Percentiles rank a stretch among this genome's conserved stretches.
Conservation (phyloP, 1,140 invertebrate genomes). For the Dolichoris vasculosae region DNA sequence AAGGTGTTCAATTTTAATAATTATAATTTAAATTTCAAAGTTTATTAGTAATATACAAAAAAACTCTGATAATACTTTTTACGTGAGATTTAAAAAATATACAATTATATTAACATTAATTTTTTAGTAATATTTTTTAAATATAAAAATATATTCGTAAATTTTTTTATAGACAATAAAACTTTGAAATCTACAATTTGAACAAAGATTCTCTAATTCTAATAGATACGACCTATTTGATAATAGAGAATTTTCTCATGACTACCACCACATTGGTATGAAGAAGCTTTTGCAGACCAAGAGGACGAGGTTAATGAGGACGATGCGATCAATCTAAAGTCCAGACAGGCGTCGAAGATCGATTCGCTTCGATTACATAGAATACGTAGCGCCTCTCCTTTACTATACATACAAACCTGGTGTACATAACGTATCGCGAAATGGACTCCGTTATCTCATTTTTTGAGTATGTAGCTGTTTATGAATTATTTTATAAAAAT, state of each 20-base stretch:
- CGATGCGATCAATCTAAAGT: conserved; percentile 37
- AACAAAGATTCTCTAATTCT: neutral
- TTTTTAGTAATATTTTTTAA: too few species aligned
- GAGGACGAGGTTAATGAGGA: neutral
- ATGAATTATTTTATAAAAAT: too few species aligned
- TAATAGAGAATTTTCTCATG: conserved; percentile 38
- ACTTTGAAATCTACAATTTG: neutral
- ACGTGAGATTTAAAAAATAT: too few species aligned
- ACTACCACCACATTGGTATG: neutral
- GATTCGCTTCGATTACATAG: conserved; percentile 41
- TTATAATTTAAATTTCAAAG: too few species aligned
- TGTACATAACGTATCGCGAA: too few species aligned
- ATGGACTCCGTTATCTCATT: too few species aligned
- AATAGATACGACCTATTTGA: neutral
- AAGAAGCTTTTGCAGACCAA: conserved; percentile 25
- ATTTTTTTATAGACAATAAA: neutral
- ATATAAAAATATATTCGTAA: too few species aligned
- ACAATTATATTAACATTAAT: too few species aligned
- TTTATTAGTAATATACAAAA: too few species aligned
- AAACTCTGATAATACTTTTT: too few species aligned
- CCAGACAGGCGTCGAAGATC: conserved; percentile 50
- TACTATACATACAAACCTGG: neutral
- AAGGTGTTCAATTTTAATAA: too few species aligned
- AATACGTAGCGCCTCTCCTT: neutral
- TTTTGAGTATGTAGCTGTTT: too few species aligned